Conservation (phyloP, 2,797 vertebrate genomes). For the Paedocypris micromegethes region DNA sequence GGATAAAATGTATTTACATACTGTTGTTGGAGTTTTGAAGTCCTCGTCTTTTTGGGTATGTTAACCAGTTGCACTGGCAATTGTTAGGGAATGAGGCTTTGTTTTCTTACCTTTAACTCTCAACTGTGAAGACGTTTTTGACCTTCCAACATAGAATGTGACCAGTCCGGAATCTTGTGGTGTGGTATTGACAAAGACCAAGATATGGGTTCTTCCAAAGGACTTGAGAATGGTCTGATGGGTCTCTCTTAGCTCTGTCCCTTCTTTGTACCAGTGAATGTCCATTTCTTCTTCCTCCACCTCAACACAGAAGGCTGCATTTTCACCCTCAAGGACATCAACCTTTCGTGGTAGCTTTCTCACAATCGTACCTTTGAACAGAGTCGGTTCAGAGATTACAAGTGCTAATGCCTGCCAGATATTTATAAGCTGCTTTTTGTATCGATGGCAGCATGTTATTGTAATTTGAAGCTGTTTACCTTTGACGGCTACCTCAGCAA, state of each 20-base stretch:
- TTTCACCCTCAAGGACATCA: constrained; percentile 93
- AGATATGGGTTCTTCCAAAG: constrained; percentile 88
- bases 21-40: too few species aligned
- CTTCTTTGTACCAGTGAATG: constrained; percentile 86
- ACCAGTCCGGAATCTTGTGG: constrained; percentile 86
- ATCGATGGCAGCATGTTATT: too few species aligned
- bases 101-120: constrained; percentile 84
- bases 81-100: too few species aligned
- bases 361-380: constrained; percentile 73
- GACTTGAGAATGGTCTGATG: constrained; percentile 86
- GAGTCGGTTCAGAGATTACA: background rate
- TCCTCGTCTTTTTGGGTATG: too few species aligned
- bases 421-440: too few species aligned
- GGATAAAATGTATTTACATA: background rate
- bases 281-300: constrained; percentile 82
- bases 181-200: constrained; percentile 91
- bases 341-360: constrained; percentile 91
- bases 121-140: constrained; percentile 87
- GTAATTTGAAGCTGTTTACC: constrained; percentile 63
- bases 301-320: constrained; percentile 92
- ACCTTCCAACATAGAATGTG: constrained; percentile 81
- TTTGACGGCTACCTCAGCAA: constrained; percentile 93
- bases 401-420: too few species aligned
- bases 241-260: constrained; percentile 77
- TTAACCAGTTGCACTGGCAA: too few species aligned